These are phyloP conservation scores for Burhinus oedicnemus DNA, from an alignment of 2,113 vertebrate species.

Conservation along the genomic window DNA sequence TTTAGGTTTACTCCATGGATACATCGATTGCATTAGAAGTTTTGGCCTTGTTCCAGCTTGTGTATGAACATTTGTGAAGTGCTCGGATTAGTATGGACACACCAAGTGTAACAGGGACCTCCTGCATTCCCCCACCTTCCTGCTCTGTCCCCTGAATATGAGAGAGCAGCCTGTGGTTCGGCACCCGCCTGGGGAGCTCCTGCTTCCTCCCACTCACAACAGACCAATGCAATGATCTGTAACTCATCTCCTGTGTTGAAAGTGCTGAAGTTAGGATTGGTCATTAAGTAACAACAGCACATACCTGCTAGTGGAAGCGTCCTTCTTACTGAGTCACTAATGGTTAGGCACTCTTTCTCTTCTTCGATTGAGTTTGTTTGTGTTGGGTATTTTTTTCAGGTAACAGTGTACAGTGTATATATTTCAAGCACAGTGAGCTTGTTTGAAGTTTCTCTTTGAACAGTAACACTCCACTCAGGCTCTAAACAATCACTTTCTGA, in stretches of 20 bases:
- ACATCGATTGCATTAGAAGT: not conserved
- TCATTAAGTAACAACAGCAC: not conserved
- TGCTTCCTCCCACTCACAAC: not conserved
- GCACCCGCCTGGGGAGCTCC: not conserved
- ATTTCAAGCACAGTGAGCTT: not conserved
- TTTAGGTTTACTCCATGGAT: not conserved
- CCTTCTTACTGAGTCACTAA: not conserved
- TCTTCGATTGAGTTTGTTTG: not conserved
- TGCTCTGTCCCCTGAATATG: not conserved
- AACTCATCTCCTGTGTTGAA: not conserved
- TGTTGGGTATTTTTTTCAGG: not conserved
- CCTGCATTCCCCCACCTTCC: rapidly evolving
- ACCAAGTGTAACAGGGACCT: not conserved
- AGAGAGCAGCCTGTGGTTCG: not conserved
- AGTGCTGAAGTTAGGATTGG: not conserved
- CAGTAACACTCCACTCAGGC: not conserved
- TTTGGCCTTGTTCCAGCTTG: not conserved
- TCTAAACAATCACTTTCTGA: not conserved
- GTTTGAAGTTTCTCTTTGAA: not conserved
- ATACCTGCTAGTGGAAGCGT: not conserved
- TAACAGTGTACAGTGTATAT: not conserved
- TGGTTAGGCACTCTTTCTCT: not conserved
- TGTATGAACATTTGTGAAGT: not conserved
- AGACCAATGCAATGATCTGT: not conserved
- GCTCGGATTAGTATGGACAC: not conserved